Base-by-base conservation (phyloP, 2,113 vertebrate species). In the Caretta caretta region DNA sequence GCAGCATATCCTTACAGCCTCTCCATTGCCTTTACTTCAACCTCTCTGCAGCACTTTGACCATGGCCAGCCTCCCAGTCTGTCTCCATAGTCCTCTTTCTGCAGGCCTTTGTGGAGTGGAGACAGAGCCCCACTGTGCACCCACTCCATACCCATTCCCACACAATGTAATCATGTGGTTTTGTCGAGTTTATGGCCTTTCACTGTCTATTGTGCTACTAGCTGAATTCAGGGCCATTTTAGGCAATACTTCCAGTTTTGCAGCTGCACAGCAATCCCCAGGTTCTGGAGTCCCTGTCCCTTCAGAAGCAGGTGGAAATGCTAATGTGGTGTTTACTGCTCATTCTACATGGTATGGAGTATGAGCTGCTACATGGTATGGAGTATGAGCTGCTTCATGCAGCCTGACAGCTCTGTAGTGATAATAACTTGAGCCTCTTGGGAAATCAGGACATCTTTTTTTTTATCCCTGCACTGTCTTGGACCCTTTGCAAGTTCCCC, bases 341-440 rank as follows among this genome's bases (percentile, higher is more conserved):
- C 88, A 13, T 8, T 22, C 90, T 86, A 79, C 57, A 5, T 42
- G 82, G 50, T 75, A 53, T 35, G 42, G 72, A 57, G 54, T 14
- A 87, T 54, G 69, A 93, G 56, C 90, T 92, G n/a, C 42, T 93
- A 80, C 20, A 7, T 92, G 93, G 50, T 78, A 53, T 35, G 42
- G 72, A 57, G 51, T 13, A 87, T 54, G 69, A 93, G 56, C 90
- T 92, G 35, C 46, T 94, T 83, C 22, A 8, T 92, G 93, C 92
- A 86, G 53, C 85, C 56, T 80, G 82, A 93, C 88, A 87, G 48
- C 59, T 84, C 90, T 90, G 90, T 83, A 93, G 86, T 83, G 78
- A 82, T 93, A 95, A 94, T 94, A 93, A 92, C 84, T 94, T 87
- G 80, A 89, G 93, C 83, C 84, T 94, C 83, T 42, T 1, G 16